Conservation (phyloP, 92 coral and sea anemone genomes). For the Isaurus tuberculatus region DNA sequence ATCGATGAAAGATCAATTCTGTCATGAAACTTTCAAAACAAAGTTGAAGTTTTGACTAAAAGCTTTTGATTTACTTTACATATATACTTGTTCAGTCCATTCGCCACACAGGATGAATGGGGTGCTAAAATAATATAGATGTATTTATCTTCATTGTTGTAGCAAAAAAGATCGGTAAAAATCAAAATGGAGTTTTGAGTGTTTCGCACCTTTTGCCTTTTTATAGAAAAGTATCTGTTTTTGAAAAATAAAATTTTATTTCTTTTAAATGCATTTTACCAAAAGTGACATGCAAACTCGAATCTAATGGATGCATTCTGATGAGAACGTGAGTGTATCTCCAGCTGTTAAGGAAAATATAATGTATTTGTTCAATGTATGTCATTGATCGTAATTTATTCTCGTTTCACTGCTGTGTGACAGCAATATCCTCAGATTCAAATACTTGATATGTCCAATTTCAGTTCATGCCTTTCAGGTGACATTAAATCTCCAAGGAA, state of each 20-base stretch:
- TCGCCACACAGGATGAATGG: conserved; percentile 47
- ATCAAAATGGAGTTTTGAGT: conserved; percentile 32
- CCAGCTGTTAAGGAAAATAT: conserved; percentile 85
- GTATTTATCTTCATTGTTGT: conserved; percentile 22
- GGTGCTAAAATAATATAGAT: conserved; percentile 30
- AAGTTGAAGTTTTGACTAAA: conserved; percentile 47
- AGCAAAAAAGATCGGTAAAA: conserved; percentile 1
- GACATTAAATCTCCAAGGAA: conserved; percentile 64
- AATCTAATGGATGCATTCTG: conserved; percentile 62
- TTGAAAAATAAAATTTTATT: conserved; percentile 11
- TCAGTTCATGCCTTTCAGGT: conserved; percentile 70
- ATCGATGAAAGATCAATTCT: conserved; percentile 32
- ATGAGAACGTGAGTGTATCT: conserved; percentile 74
- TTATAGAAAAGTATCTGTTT: conserved; percentile 33
- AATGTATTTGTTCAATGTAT: conserved; percentile 95
- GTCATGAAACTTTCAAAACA: conserved; percentile 49
- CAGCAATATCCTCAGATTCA: conserved; percentile 82
- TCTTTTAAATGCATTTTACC: conserved; percentile 26
- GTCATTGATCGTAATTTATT: conserved; percentile 90
- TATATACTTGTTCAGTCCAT: conserved; percentile 18
- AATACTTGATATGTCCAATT: conserved; percentile 78
- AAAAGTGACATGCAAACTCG: conserved; percentile 35
- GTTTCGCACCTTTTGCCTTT: conserved; percentile 20
- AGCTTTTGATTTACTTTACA: conserved; percentile 39
- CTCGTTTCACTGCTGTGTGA: conserved; percentile 70